Evolutionary conservation across 2,797 vertebrate genomes (phyloP).

Genomic region (Xerus rutilus): DNA sequence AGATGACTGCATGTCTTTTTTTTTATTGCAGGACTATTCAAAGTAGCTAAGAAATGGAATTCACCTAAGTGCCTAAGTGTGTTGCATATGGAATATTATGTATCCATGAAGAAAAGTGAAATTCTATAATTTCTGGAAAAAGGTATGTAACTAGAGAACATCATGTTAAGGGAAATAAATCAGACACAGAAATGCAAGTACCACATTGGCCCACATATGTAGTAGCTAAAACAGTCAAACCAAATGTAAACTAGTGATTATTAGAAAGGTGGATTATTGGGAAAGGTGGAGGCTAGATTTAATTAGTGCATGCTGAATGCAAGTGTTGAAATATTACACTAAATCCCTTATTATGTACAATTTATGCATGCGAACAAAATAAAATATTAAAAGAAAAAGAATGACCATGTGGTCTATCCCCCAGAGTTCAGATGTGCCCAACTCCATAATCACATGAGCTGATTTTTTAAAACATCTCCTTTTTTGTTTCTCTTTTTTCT

Average conservation of each 20-base stretch:
- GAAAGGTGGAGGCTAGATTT: background rate
- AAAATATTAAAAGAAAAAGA: background rate
- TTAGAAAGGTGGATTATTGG: background rate
- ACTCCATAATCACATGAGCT: background rate
- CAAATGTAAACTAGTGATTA: background rate
- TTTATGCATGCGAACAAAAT: background rate
- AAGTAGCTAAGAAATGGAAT: background rate
- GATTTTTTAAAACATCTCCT: background rate
- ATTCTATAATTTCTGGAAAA: background rate
- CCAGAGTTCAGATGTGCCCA: background rate
- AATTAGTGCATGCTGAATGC: no score
- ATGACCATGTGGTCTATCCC: background rate
- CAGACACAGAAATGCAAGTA: no score
- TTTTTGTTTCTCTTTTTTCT: background rate
- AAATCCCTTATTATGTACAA: background rate
- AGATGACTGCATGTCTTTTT: background rate
- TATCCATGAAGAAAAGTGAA: no score
- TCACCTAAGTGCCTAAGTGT: no score
- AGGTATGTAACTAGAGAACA: background rate
- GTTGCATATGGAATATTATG: no score
- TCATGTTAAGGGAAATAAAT: background rate
- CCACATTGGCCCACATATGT: background rate
- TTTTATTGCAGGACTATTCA: background rate
- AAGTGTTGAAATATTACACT: no score
- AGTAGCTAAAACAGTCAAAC: no score